Conservation (phyloP, 2,113 vertebrate genomes). For the Melanostigma gelatinosum region DNA sequence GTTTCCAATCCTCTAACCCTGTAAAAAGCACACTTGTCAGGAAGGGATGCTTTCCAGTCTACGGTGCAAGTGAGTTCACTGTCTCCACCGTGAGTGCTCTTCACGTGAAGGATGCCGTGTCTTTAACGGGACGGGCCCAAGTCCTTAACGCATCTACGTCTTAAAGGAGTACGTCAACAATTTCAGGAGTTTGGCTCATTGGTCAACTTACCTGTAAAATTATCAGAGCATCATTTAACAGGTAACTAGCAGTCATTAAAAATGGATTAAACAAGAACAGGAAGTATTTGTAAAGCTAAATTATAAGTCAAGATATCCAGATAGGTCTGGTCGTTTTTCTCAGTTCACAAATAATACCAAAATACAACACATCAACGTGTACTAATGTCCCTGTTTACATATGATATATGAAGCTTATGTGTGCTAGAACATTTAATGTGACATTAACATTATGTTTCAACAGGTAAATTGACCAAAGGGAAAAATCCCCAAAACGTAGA, state of each 20-base stretch:
- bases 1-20: slow-evolving; percentile 50
- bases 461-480: slow-evolving; percentile 30
- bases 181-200: slow-evolving; percentile 15
- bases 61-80: slow-evolving; percentile 69
- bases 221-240: background rate
- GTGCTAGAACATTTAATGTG: background rate
- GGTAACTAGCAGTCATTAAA: background rate
- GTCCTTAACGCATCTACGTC: slow-evolving; percentile 51
- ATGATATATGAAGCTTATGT: background rate
- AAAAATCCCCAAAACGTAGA: slow-evolving; percentile 21
- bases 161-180: slow-evolving; percentile 17
- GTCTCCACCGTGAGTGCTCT: slow-evolving; percentile 35
- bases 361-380: background rate
- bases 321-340: background rate
- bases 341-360: background rate
- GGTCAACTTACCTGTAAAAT: slow-evolving; percentile 27
- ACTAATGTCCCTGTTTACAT: background rate
- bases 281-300: background rate
- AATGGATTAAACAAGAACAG: background rate
- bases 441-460: background rate
- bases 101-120: slow-evolving; percentile 54
- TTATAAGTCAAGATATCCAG: background rate
- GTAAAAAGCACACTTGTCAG: slow-evolving; percentile 69
- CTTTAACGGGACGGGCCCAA: slow-evolving; percentile 18
- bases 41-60: slow-evolving; percentile 61